Evolutionary conservation across 2,113 vertebrate species (phyloP).

Genomic region (Eublepharis macularius): DNA sequence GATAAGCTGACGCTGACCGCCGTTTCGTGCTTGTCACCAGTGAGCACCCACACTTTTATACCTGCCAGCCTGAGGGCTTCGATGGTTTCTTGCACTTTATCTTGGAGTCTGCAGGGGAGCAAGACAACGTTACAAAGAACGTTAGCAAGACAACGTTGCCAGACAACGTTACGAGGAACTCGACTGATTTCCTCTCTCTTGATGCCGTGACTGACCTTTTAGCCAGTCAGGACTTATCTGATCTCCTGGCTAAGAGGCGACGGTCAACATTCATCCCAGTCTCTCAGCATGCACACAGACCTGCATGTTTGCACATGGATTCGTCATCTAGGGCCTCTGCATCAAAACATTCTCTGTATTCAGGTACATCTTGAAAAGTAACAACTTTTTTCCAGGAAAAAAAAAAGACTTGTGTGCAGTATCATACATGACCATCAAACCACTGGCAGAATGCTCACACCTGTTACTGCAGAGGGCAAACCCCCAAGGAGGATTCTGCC

Average conservation of each 20-base stretch:
- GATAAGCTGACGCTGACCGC: conserved; percentile 96
- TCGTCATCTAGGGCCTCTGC: background rate
- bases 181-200: too few species aligned
- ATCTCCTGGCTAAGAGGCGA: too few species aligned
- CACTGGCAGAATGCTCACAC: conserved; percentile 73
- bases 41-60: conserved; percentile 98
- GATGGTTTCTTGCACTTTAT: conserved; percentile 96
- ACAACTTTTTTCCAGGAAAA: background rate
- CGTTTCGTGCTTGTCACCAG: conserved; percentile 95
- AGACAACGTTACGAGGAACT: too few species aligned
- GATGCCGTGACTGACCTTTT: too few species aligned
- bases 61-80: conserved; percentile 93
- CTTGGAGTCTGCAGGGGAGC: conserved; percentile 85
- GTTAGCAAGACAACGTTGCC: too few species aligned
- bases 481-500: background rate
- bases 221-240: too few species aligned
- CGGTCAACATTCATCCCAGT: background rate
- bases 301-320: background rate
- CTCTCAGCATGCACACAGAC: background rate
- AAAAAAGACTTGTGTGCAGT: conserved; percentile 52
- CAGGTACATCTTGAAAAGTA: background rate
- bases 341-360: background rate
- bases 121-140: background rate
- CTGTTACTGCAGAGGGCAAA: conserved; percentile 68
- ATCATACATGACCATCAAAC: conserved; percentile 75